Conservation (phyloP, 2,113 vertebrate species). For the Nerophis ophidion region DNA sequence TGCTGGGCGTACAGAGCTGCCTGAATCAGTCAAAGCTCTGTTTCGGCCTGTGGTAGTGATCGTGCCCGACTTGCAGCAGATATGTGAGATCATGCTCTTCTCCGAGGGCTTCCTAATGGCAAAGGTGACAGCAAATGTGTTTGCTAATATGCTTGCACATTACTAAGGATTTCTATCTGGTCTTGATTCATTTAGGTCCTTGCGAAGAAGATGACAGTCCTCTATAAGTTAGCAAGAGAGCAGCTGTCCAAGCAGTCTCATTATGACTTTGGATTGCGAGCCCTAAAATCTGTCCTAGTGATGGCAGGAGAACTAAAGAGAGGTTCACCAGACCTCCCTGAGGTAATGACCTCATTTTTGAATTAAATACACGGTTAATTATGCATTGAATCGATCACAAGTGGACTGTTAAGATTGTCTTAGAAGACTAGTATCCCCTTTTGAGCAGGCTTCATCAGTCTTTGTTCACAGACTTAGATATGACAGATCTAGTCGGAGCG, state of each 20-base stretch:
- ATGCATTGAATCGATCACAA: neutral
- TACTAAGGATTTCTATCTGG: neutral
- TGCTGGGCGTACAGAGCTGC: constrained; percentile 90
- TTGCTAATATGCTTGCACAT: neutral
- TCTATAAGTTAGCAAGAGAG: constrained; percentile 90
- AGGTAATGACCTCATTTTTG: constrained; percentile 70
- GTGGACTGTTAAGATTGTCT: too few relatives aligned
- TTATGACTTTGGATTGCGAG: constrained; percentile 94
- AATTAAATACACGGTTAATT: neutral
- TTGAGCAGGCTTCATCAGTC: too few relatives aligned
- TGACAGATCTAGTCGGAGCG: too few relatives aligned
- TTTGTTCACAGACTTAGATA: too few relatives aligned
- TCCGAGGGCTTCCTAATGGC: constrained; percentile 93
- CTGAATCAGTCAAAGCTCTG: constrained; percentile 93
- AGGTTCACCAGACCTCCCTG: constrained; percentile 80
- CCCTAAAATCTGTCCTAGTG: constrained; percentile 91
- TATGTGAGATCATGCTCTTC: constrained; percentile 98
- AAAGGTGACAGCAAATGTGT: constrained; percentile 70
- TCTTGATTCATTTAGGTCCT: constrained; percentile 69
- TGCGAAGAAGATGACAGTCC: constrained; percentile 97
- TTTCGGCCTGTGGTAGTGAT: constrained; percentile 95
- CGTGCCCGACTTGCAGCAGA: constrained; percentile 93
- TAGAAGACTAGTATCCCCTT: too few relatives aligned
- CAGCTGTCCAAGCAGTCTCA: constrained; percentile 96
- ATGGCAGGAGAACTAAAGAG: constrained; percentile 96